A percentile compares a stretch with the other conserved stretches of the same genome.
Conservation (phyloP, 37 sponge, comb jelly and placozoan genomes). For the Petrosia ficiformis region DNA sequence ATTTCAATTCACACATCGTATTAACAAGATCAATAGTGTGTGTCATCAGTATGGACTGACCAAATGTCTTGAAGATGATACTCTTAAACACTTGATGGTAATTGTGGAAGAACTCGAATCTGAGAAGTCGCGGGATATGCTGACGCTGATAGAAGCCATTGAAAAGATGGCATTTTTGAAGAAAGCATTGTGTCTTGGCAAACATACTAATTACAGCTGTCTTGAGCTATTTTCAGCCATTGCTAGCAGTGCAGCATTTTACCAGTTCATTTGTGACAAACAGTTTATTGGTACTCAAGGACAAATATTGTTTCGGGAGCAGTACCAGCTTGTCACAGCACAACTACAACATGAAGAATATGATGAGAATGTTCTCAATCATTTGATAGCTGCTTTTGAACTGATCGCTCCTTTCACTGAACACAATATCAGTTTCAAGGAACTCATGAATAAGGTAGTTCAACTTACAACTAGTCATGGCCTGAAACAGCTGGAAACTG, state of each 20-base stretch:
- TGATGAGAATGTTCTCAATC: constrained; percentile 68
- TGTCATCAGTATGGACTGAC: constrained; percentile 31
- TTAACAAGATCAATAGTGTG: constrained; percentile 16
- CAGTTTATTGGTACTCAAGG: constrained; percentile 47
- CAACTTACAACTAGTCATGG: constrained; percentile 9
- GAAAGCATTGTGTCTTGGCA: background rate
- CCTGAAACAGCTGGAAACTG: constrained; percentile 61
- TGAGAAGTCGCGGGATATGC: constrained; percentile 12
- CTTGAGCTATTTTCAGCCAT: constrained; percentile 40
- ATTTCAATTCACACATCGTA: constrained; percentile 17
- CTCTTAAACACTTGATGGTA: constrained; percentile 16
- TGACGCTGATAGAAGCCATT: constrained; percentile 27
- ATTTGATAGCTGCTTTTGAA: constrained; percentile 38
- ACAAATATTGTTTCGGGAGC: constrained; percentile 17
- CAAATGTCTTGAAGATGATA: constrained; percentile 19
- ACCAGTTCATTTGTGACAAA: constrained; percentile 60
- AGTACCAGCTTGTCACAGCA: constrained; percentile 60
- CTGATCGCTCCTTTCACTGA: constrained; percentile 56
- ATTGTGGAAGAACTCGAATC: background rate
- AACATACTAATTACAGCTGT: background rate
- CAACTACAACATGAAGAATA: constrained; percentile 82
- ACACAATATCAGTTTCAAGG: background rate
- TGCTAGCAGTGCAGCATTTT: constrained; percentile 48
- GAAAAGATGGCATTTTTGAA: constrained; percentile 8
- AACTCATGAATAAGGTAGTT: background rate